Evolutionary conservation across 1,140 invertebrate species (phyloP).

Genomic region (Scaptomyza pallida): DNA sequence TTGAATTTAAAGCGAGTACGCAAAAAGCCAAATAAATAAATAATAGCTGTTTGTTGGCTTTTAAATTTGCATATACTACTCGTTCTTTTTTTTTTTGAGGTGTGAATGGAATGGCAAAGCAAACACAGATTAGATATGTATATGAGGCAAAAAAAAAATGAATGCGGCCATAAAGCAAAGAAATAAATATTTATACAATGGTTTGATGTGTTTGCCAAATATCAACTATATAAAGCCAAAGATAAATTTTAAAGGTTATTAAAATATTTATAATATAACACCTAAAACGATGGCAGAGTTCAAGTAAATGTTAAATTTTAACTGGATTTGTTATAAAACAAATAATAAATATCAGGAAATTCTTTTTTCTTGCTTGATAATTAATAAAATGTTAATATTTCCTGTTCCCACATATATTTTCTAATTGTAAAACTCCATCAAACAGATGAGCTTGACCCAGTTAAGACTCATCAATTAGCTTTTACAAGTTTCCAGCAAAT

Average conservation of each 20-base stretch:
- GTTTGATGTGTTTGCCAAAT: slow-evolving; percentile 5
- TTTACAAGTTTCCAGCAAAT: slow-evolving; percentile 25
- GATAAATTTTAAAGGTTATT: background rate
- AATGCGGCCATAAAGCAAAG: slow-evolving; percentile 3
- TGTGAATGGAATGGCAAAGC: slow-evolving; percentile 34
- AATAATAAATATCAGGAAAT: background rate
- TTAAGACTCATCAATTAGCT: slow-evolving; percentile 40
- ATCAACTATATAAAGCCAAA: background rate
- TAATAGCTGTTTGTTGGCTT: slow-evolving; percentile 26
- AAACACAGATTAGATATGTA: background rate
- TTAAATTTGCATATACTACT: slow-evolving; percentile 25
- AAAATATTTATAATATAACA: background rate
- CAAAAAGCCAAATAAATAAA: slow-evolving; percentile 24
- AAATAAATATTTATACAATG: slow-evolving; percentile 10
- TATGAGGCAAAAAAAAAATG: slow-evolving; percentile 7
- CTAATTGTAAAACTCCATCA: background rate
- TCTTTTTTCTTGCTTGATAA: no score
- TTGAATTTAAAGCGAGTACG: slow-evolving; percentile 19
- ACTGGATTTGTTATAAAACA: background rate
- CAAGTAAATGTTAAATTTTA: no score
- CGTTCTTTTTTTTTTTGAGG: slow-evolving; percentile 4
- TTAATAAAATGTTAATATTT: no score
- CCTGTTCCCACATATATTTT: background rate
- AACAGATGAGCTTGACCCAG: slow-evolving; percentile 14
- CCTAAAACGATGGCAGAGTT: no score